These are phyloP conservation scores for Lasioglossum pauxillum DNA, from an alignment of 2,888 invertebrate genomes.

Conservation along the genomic window DNA sequence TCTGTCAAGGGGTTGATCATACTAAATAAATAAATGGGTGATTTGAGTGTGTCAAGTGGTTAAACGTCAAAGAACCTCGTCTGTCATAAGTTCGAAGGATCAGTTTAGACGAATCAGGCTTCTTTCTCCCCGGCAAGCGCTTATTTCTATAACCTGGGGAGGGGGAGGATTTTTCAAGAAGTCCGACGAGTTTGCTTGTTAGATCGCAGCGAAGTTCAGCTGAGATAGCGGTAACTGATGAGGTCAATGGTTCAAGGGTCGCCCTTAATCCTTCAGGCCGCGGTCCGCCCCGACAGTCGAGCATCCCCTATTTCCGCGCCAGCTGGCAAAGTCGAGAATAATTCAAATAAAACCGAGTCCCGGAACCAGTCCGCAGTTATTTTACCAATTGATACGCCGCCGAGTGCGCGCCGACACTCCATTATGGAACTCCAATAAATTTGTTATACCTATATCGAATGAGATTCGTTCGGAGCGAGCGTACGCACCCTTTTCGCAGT, in stretches of 20 bases:
- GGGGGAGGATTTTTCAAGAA: not conserved
- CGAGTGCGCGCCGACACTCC: not conserved
- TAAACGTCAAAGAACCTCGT: not conserved
- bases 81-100: not conserved
- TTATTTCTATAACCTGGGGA: not conserved
- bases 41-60: not conserved
- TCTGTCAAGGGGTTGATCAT: not conserved
- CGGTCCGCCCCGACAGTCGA: not conserved
- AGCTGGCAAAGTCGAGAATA: not conserved
- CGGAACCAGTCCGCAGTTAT: not conserved
- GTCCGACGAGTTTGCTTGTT: not conserved
- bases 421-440: not conserved
- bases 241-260: not conserved
- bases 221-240: constrained; percentile 4
- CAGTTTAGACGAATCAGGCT: not conserved
- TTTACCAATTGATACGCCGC: constrained; percentile 1
- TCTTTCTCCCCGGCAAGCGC: not conserved
- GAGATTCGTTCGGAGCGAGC: not conserved
- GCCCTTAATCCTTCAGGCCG: constrained; percentile 1
- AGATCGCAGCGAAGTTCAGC: not conserved
- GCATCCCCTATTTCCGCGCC: not conserved
- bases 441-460: not conserved
- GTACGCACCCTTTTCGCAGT: not conserved
- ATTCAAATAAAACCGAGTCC: not conserved
- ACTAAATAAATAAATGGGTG: not conserved